Base-by-base conservation (phyloP, 2,797 vertebrate species). In the Carcharodon carcharias region DNA sequence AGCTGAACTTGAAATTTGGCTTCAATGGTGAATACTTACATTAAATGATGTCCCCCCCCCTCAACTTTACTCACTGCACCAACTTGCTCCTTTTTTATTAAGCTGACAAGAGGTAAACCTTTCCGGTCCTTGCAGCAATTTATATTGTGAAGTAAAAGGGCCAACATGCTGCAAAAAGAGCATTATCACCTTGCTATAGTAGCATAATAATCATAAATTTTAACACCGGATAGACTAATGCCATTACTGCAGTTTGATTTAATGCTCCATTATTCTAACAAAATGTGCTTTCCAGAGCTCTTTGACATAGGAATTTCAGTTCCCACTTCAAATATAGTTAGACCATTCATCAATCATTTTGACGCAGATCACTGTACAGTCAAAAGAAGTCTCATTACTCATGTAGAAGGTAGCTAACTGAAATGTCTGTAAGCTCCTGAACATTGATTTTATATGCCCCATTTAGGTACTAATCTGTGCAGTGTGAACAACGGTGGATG, bases 401-500 rank as follows among this genome's bases (percentile, higher is more conserved):
- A 96, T 96, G 96, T 96, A 96, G 96, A 96, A 96, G 96, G n/a
- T 96, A 96, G 96, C 96, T 96, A 96, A 96, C 96, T 94, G 96
- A 96, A 96, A 80, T 96, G 96, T 69, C 96, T 96, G 92, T 96
- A 96, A 26, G 28, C 54, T 95, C 67, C 50, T 73, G 14, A 95
- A 63, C 69, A 95, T 69, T 77, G 94, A 35, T 95, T 95, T 77
- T 95, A 95, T 77, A 77, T 95, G 69, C 67, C 16, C 61, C 45
- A 54, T 82, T 97, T 97, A 99, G 99, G 99, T 96, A 99, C 98
- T 97, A 99, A 99, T 97, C 98, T 98, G 21, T 99, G 99, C 96
- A 99, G 99, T 97, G 96, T 98, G 58, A 99, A 98, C 97, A 99
- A 99, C 0, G 99, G 99, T 63, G 99, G 99, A 54, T 99, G 99